phyloP scores from a whole-genome alignment of 2,888 invertebrate genomes.

The Nudaria mundana region DNA sequence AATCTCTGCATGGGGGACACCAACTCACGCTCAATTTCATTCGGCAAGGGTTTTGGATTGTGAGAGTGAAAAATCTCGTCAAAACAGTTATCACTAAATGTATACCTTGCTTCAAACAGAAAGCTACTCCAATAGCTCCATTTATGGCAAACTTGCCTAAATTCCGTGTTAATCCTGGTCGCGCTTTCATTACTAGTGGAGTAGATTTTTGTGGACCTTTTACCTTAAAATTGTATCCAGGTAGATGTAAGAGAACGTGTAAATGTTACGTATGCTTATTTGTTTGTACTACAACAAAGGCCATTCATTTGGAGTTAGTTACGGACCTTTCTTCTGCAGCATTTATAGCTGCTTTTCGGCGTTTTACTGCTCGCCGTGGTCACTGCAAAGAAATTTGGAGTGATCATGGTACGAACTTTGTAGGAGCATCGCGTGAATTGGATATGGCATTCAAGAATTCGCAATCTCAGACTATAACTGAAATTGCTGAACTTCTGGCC shows the following conservation, averaged over 20 bases:
- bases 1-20: too few species aligned
- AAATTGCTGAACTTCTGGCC: too few species aligned
- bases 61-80: too few species aligned
- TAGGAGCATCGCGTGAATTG: too few species aligned
- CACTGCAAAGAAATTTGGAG: too few species aligned
- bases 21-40: too few species aligned
- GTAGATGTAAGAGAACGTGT: neutral
- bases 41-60: too few species aligned
- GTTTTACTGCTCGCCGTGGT: too few species aligned
- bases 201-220: neutral
- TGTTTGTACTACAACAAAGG: neutral
- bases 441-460: too few species aligned
- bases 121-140: neutral
- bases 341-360: neutral
- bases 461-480: too few species aligned
- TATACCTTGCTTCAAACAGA: neutral
- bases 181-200: neutral
- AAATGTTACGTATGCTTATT: neutral
- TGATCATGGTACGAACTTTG: too few species aligned
- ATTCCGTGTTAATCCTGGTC: neutral
- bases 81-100: neutral
- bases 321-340: neutral
- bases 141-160: neutral
- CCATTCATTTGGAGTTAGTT: neutral
- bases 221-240: neutral